Evolutionary conservation across 2,797 vertebrate genomes (phyloP).

Genomic region (Rhabdophis nuchalis): DNA sequence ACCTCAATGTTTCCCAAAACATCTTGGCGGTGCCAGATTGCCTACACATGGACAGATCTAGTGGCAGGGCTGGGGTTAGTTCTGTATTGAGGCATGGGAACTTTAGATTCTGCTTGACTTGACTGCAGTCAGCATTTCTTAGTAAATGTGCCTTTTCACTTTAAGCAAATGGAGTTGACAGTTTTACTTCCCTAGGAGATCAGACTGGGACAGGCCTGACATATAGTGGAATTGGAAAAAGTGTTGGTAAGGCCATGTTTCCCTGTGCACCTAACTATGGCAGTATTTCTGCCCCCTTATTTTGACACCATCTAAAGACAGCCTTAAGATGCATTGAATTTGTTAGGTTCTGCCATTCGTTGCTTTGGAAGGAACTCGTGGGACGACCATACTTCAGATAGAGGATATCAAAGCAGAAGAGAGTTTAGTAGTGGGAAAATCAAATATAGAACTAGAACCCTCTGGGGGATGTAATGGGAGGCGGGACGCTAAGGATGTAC

Average conservation of each 20-base stretch:
- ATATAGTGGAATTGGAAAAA: background rate
- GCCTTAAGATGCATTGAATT: background rate
- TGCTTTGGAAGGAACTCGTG: background rate
- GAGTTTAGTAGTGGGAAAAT: background rate
- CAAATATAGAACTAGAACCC: conserved; percentile 27
- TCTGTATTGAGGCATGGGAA: too few relatives aligned
- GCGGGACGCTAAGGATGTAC: conserved; percentile 31
- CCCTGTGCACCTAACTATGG: background rate
- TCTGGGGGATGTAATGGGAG: conserved; percentile 9
- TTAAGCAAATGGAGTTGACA: background rate
- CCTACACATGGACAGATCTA: too few relatives aligned
- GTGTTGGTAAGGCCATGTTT: background rate
- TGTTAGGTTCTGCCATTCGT: background rate
- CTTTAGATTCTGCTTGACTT: too few relatives aligned
- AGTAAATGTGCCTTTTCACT: too few relatives aligned
- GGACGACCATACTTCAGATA: background rate
- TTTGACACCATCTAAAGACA: background rate
- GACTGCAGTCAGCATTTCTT: too few relatives aligned
- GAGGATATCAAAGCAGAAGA: background rate
- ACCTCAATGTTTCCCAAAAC: too few relatives aligned
- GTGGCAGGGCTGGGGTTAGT: too few relatives aligned
- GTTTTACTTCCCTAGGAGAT: background rate
- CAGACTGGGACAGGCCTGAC: background rate
- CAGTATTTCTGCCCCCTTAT: background rate
- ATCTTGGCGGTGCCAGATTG: too few relatives aligned